These are phyloP conservation scores for Ceratina japonica DNA, from an alignment of 1,140 invertebrate species.

Conservation along the genomic window DNA sequence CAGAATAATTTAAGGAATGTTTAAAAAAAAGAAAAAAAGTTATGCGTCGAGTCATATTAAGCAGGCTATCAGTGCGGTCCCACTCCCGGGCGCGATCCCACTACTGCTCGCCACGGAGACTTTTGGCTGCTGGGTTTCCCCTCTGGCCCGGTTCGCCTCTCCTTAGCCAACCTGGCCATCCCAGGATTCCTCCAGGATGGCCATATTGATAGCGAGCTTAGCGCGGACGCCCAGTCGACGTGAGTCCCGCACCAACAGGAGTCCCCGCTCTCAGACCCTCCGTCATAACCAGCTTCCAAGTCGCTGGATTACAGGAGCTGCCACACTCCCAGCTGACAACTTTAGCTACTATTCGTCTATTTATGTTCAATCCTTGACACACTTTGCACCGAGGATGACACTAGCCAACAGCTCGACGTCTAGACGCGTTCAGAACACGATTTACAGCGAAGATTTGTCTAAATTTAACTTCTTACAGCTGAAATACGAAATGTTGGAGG, in stretches of 20 bases:
- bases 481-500: too few species aligned
- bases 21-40: constrained; percentile 82
- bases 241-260: constrained; percentile 83
- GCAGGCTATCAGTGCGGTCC: constrained; percentile 88
- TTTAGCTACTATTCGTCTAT: constrained; percentile 31
- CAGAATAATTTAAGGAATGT: constrained; percentile 31
- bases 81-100: constrained; percentile 98
- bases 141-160: constrained; percentile 97
- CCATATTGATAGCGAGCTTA: constrained; percentile 97
- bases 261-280: constrained; percentile 92
- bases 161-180: constrained; percentile 93
- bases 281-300: constrained; percentile 92
- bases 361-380: constrained; percentile 12
- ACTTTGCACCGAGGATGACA: background rate
- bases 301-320: constrained; percentile 96
- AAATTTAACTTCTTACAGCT: too few species aligned
- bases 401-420: too few species aligned
- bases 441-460: too few species aligned
- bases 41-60: constrained; percentile 91
- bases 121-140: constrained; percentile 98
- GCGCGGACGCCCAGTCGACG: constrained; percentile 92
- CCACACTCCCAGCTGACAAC: constrained; percentile 89
- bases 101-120: constrained; percentile 97
- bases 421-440: too few species aligned
- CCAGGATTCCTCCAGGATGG: constrained; percentile 87